Evolutionary conservation across 2,797 vertebrate genomes (phyloP).

Genomic region (Sebastes ruberrimus): DNA sequence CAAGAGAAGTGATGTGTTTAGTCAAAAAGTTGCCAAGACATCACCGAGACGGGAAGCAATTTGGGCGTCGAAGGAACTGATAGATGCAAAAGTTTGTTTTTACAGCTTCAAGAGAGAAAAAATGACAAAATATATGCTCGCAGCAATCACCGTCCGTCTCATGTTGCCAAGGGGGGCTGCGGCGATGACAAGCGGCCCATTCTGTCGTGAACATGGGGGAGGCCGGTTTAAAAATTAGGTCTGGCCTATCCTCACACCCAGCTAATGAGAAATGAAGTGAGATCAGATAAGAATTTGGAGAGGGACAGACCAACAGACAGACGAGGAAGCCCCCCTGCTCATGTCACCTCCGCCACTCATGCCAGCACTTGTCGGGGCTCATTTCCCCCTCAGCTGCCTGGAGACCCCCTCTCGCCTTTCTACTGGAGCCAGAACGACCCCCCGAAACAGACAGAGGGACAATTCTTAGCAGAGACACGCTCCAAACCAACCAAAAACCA

Average conservation of each 20-base stretch:
- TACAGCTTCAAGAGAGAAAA: constrained; percentile 39
- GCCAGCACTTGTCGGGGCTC: constrained; percentile 72
- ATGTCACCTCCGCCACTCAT: constrained; percentile 73
- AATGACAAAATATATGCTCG: constrained; percentile 43
- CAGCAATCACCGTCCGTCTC: constrained; percentile 56
- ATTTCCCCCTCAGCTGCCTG: constrained; percentile 77
- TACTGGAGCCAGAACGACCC: constrained; percentile 65
- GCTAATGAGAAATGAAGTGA: constrained; percentile 80
- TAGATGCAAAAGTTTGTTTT: constrained; percentile 42
- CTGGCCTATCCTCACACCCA: constrained; percentile 59
- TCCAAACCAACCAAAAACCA: constrained; percentile 36
- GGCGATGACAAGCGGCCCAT: constrained; percentile 57
- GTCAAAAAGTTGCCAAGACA: constrained; percentile 36
- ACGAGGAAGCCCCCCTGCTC: constrained; percentile 71
- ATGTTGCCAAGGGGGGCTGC: constrained; percentile 50
- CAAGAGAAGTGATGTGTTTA: constrained; percentile 30
- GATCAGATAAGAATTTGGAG: constrained; percentile 81
- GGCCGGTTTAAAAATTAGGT: constrained; percentile 34
- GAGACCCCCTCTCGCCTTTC: constrained; percentile 75
- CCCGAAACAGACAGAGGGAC: constrained; percentile 70
- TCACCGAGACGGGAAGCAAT: constrained; percentile 50
- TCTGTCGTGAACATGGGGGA: constrained; percentile 38
- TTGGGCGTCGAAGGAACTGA: constrained; percentile 39
- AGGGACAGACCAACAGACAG: constrained; percentile 54
- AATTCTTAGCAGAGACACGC: constrained; percentile 61